Base-by-base conservation (phyloP, 1,140 invertebrate genomes). In the Musca domestica region DNA sequence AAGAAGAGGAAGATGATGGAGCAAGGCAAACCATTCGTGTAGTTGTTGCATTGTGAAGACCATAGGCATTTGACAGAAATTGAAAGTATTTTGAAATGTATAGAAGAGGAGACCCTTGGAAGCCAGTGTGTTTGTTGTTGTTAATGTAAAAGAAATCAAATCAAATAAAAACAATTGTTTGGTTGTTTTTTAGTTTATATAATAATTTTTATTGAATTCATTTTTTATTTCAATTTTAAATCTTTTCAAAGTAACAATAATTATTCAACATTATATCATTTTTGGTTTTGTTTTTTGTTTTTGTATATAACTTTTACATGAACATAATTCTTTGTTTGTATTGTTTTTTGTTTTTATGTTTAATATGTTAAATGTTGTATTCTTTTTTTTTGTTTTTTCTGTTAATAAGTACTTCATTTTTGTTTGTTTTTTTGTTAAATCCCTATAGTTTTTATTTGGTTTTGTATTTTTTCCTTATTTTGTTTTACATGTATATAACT, bases 211-310 rank as follows among this genome's bases (percentile, higher is more conserved):
- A 66, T 69, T 69, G 46, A 66, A 51, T 68, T 67, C 17, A 47
- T 67, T 67, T 68, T 67, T 47, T 58, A 56, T 67, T 68, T 51
- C 47, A 49, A 49, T 68, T 69, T 69, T 56, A 46, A 22, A 54
- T 65, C 27, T 63, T 70, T 70, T 70, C 67, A 70, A 70, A 70
- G 69, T 70, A 70, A 70, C 69, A 70, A 70, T 70, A 70, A 70
- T 70, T 68, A 49, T 68, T 64, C 52, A 70, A 70, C 69, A 70
- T 68, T 51, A 64, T 70, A 68, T 65, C 65, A 49, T 68, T 61
- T 70, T 69, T 23, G 23, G n/a, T 5, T 52, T 68, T 47, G 52
- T 23, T 54, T 56, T 48, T 65, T 67, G 10, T 56, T 70, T 65
- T 41, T 66, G 65, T 66, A 66, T 51, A 66, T 66, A 48, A 48